Evolutionary conservation across 2,888 invertebrate genomes (phyloP).

Genomic region (Aleiodes testaceus): DNA sequence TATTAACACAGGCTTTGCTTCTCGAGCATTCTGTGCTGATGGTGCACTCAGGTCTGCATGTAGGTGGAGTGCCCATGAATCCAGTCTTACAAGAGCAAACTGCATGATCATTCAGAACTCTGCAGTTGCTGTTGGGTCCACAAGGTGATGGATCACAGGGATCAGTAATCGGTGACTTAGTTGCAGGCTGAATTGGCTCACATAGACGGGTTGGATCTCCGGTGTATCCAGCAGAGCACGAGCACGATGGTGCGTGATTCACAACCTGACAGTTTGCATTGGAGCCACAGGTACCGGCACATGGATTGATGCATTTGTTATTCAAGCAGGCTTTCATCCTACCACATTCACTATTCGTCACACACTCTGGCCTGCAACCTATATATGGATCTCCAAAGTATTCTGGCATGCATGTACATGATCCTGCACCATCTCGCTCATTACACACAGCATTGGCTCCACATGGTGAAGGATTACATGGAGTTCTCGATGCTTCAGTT

Average conservation of each 20-base stretch:
- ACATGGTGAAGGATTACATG: constrained; percentile 90
- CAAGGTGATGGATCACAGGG: constrained; percentile 89
- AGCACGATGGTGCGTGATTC: constrained; percentile 88
- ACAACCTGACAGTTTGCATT: constrained; percentile 86
- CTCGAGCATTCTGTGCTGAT: constrained; percentile 88
- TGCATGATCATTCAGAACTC: constrained; percentile 83
- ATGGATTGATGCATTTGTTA: constrained; percentile 90
- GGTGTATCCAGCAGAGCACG: constrained; percentile 84
- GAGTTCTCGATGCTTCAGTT: constrained; percentile 79
- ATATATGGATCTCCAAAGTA: constrained; percentile 92
- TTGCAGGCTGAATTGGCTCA: constrained; percentile 51
- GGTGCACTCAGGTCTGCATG: constrained; percentile 88
- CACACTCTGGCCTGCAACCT: constrained; percentile 89
- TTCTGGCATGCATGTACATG: constrained; percentile 86
- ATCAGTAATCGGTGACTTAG: constrained; percentile 68
- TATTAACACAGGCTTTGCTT: constrained; percentile 85
- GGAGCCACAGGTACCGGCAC: constrained; percentile 86
- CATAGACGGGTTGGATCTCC: constrained; percentile 83
- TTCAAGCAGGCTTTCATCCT: constrained; percentile 86
- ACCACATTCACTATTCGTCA: constrained; percentile 87
- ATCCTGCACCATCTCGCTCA: constrained; percentile 87
- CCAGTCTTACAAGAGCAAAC: constrained; percentile 86
- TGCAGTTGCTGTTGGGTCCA: constrained; percentile 87
- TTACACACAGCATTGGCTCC: constrained; percentile 90
- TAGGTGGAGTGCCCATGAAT: constrained; percentile 86